A percentile compares a stretch with the other conserved stretches of the same genome.
These are phyloP conservation scores for Mus spicilegus DNA, from an alignment of 2,113 vertebrate species.

Conservation along the genomic window DNA sequence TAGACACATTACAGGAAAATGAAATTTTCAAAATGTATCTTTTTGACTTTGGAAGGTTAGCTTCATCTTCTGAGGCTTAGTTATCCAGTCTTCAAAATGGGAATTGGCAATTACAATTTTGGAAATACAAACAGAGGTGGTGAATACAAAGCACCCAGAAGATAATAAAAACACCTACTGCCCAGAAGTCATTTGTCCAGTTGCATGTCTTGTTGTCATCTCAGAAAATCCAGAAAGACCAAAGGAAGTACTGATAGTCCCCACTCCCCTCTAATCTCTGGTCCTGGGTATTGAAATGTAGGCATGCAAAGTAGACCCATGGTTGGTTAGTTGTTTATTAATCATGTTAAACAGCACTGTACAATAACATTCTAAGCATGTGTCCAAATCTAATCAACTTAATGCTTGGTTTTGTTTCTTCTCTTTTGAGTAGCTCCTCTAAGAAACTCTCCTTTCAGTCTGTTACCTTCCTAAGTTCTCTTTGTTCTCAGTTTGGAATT, in stretches of 20 bases:
- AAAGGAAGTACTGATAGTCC: not conserved
- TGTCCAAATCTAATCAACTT: not conserved
- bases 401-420: not conserved
- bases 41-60: not conserved
- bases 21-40: not conserved
- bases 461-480: not conserved
- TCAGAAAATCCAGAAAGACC: not conserved
- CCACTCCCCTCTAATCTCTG: not conserved
- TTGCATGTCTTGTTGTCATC: too few species aligned
- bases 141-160: not conserved
- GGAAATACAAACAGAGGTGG: not conserved
- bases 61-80: not conserved
- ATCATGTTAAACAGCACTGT: not conserved
- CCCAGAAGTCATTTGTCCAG: not conserved
- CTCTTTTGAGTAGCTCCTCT: not conserved
- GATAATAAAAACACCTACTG: not conserved
- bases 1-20: not conserved
- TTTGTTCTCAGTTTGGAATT: conserved; percentile 1
- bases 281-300: not conserved
- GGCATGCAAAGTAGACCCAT: not conserved
- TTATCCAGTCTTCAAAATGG: not conserved
- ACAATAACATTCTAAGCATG: not conserved
- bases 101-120: not conserved
- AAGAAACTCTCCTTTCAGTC: not conserved
- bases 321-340: not conserved